Percentiles rank a stretch among this genome's conserved stretches.
Conservation (phyloP, 2,888 invertebrate genomes). For the Spodoptera littoralis region DNA sequence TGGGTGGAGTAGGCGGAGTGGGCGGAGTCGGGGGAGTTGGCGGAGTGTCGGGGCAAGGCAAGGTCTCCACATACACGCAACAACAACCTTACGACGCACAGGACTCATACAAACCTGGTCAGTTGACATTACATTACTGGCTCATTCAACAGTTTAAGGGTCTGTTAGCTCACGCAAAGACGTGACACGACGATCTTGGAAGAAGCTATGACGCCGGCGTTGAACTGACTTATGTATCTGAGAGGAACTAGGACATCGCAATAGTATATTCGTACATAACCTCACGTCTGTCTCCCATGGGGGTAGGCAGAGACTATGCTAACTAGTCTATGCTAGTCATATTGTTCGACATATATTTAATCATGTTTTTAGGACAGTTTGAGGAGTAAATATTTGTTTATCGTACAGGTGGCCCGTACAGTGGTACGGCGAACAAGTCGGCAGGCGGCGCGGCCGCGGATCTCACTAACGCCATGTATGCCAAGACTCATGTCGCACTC, state of each 20-base stretch:
- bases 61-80: constrained; percentile 77
- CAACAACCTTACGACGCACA: constrained; percentile 83
- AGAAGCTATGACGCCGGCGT: no score
- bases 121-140: background rate
- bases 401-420: constrained; percentile 75
- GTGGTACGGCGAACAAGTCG: constrained; percentile 70
- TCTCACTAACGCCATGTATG: constrained; percentile 94
- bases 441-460: constrained; percentile 90
- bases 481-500: constrained; percentile 95
- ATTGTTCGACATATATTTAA: no score
- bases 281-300: no score
- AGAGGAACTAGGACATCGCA: no score
- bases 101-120: constrained; percentile 81
- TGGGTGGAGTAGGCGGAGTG: constrained; percentile 74
- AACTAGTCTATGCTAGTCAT: no score
- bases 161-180: no score
- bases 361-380: background rate
- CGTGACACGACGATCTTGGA: no score
- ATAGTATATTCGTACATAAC: no score
- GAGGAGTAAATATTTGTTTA: background rate
- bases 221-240: no score
- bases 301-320: no score
- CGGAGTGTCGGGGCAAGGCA: constrained; percentile 81
- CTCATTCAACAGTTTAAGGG: no score
- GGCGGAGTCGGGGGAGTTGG: constrained; percentile 74